A percentile compares a stretch with the other conserved stretches of the same genome.
Evolutionary conservation across 2,888 invertebrate species (phyloP).

Genomic region (Cartodere bifasciata): DNA sequence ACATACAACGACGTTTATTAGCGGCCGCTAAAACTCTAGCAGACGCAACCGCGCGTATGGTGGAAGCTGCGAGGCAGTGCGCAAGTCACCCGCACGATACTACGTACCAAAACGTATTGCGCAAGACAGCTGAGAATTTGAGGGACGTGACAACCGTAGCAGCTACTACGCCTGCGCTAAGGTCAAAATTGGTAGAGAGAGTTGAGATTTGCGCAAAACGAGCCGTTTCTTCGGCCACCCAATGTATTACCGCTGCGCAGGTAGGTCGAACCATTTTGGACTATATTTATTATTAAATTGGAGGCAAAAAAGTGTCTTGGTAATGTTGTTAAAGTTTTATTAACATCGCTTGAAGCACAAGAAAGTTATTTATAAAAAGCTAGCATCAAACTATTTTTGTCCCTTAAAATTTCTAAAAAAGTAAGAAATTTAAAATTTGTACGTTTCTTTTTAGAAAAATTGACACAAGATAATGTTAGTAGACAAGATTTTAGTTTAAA

Average conservation of each 20-base stretch:
- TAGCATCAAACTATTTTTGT: too few relatives aligned
- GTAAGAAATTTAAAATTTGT: too few relatives aligned
- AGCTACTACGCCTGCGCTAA: conserved; percentile 59
- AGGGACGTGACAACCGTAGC: conserved; percentile 81
- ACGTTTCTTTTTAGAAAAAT: too few relatives aligned
- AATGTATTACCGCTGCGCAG: conserved; percentile 80
- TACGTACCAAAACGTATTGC: conserved; percentile 69
- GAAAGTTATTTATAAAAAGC: too few relatives aligned
- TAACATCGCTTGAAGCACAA: too few relatives aligned
- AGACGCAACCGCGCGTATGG: conserved; percentile 94
- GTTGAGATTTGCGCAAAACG: conserved; percentile 66
- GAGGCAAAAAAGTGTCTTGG: too few relatives aligned
- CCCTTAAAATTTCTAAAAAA: too few relatives aligned
- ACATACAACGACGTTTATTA: conserved; percentile 76
- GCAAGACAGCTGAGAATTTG: conserved; percentile 86
- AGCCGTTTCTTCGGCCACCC: conserved; percentile 79
- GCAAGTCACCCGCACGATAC: conserved; percentile 74
- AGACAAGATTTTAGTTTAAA: too few relatives aligned
- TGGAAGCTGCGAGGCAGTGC: conserved; percentile 90
- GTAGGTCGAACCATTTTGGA: too few relatives aligned
- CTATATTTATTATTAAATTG: too few relatives aligned
- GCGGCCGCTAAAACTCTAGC: conserved; percentile 92
- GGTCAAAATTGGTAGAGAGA: conserved; percentile 56
- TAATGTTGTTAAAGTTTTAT: too few relatives aligned
- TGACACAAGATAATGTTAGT: too few relatives aligned